These are phyloP conservation scores for Pogonognathellus flavescens DNA, from an alignment of 1,140 invertebrate species.

Conservation along the genomic window DNA sequence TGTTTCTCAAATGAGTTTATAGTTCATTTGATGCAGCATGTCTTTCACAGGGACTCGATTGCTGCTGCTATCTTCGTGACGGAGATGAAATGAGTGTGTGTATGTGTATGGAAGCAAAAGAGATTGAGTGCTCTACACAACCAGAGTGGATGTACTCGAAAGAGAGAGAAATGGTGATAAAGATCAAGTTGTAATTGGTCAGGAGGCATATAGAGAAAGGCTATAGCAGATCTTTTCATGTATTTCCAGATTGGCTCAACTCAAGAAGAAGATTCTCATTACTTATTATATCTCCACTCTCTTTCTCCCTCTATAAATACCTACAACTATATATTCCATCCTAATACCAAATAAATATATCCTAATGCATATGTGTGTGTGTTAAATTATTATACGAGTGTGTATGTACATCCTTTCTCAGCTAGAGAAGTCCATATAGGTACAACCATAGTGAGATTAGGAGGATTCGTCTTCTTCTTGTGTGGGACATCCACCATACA, in stretches of 20 bases:
- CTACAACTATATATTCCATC: too few relatives aligned
- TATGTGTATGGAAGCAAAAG: not conserved
- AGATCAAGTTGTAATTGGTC: conserved; percentile 50
- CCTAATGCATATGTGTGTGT: too few relatives aligned
- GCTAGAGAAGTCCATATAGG: too few relatives aligned
- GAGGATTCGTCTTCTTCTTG: not conserved
- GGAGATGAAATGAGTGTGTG: conserved; percentile 34
- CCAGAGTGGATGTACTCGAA: not conserved
- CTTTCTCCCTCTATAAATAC: not conserved
- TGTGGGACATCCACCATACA: too few relatives aligned
- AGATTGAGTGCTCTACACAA: not conserved
- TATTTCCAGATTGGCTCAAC: conserved; percentile 40
- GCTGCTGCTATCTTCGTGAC: not conserved
- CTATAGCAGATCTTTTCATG: conserved; percentile 29
- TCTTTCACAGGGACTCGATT: too few relatives aligned
- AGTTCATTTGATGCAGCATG: too few relatives aligned
- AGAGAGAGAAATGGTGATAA: conserved; percentile 30
- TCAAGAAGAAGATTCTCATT: conserved; percentile 11
- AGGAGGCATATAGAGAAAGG: conserved; percentile 18
- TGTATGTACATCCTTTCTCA: too few relatives aligned
- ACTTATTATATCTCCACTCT: conserved; percentile 4
- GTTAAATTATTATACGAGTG: not conserved
- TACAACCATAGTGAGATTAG: too few relatives aligned
- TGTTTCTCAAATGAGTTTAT: too few relatives aligned
- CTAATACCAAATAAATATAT: too few relatives aligned